phyloP scores from a whole-genome alignment of 2,797 vertebrate species.

The Phoeniculus purpureus region DNA sequence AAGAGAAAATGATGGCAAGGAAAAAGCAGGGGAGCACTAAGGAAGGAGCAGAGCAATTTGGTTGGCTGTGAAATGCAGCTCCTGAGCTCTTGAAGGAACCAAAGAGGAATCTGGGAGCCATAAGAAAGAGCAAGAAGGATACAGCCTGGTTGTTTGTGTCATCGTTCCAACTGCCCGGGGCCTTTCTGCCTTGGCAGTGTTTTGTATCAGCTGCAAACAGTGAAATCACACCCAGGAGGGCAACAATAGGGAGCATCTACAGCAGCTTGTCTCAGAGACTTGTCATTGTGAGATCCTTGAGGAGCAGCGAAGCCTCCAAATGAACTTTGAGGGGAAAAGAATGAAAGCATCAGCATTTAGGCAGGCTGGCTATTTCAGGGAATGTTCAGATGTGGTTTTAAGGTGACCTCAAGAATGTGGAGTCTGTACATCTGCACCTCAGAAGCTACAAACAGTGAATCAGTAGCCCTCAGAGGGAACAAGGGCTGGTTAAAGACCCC shows the following conservation, averaged over 20 bases:
- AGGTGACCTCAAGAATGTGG: not conserved
- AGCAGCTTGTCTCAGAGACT: not conserved
- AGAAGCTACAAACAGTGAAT: not conserved
- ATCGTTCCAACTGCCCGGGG: not conserved
- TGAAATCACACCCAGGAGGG: not conserved
- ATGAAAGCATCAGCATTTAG: not conserved
- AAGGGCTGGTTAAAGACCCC: not conserved
- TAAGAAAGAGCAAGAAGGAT: not conserved
- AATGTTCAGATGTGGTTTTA: not conserved
- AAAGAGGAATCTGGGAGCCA: not conserved
- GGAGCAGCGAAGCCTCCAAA: not conserved
- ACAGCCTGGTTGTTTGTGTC: not conserved
- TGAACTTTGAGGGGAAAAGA: not conserved
- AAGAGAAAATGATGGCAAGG: constrained; percentile 6
- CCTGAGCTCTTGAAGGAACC: not conserved
- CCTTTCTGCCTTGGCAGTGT: not conserved
- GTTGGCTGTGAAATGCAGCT: constrained; percentile 24
- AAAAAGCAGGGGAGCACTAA: not conserved
- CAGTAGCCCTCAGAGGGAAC: not conserved
- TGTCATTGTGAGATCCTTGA: not conserved
- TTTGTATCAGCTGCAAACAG: not conserved
- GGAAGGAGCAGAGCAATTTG: constrained; percentile 3
- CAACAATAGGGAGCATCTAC: not conserved
- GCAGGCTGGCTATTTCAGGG: not conserved
- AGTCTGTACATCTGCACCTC: not conserved